These are phyloP conservation scores for Dendrolimus houi DNA, from an alignment of 2,888 invertebrate genomes.

Conservation along the genomic window DNA sequence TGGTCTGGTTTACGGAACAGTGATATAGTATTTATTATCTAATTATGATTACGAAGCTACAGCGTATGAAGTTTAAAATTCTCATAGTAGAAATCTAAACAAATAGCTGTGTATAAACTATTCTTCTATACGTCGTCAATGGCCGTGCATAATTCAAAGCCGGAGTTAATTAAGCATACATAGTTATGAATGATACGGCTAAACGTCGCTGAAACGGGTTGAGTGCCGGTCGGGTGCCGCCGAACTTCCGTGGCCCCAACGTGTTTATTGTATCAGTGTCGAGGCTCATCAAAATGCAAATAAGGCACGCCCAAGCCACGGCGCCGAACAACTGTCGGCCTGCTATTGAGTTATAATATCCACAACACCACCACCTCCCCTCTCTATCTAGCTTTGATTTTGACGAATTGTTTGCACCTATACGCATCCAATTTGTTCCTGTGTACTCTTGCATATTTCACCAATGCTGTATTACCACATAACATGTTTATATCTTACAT, in stretches of 20 bases:
- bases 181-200: constrained; percentile 49
- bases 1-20: no score
- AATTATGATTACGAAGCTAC: no score
- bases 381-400: neutral
- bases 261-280: constrained; percentile 74
- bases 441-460: neutral
- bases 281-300: constrained; percentile 75
- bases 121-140: neutral
- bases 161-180: constrained; percentile 53
- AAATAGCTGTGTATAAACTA: no score
- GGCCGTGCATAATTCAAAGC: constrained; percentile 36
- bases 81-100: no score
- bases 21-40: no score
- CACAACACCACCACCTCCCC: constrained; percentile 14
- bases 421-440: constrained; percentile 6
- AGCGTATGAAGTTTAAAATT: no score
- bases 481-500: no score
- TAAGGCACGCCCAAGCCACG: constrained; percentile 45
- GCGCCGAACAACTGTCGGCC: constrained; percentile 58
- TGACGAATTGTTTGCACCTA: constrained; percentile 10
- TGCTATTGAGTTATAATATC: constrained; percentile 65
- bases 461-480: no score
- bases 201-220: constrained; percentile 42
- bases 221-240: constrained; percentile 14
- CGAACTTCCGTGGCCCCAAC: constrained; percentile 41